Base-by-base conservation (phyloP, 1,140 invertebrate species). In the Hypothenemus hampei region DNA sequence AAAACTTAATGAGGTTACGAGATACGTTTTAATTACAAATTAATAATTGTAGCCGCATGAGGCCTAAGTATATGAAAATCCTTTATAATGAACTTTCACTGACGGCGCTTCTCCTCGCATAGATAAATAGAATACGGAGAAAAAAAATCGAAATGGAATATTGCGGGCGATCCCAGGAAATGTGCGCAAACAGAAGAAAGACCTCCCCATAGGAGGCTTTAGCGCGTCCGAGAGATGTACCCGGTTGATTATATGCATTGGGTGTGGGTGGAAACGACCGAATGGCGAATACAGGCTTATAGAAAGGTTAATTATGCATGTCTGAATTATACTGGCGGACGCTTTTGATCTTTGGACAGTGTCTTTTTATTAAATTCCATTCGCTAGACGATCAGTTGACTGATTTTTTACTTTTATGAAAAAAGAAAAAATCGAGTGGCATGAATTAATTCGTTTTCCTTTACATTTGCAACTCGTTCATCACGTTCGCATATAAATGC, bases 401-500 rank as follows among this genome's bases (percentile, higher is more conserved):
- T 2, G 26, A 13, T 31, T 31, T 31, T 31, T 31, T 31, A 11
- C 3, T 31, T 13, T 37, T 37, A 11, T 11, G 15, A 8, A 21
- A 44, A 21, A 21, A 40, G 7, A 20, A 44, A 22, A 41, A 10
- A 41, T 4, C 16, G 5, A 15, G 11, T 15, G 13, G 23, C 22
- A 21, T 15, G 15, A 21, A 7, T 7, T 44, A 47, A 47, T 35
- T 47, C 35, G 37, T 19, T 24, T 23, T 49, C 36, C 37, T 49
- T 37, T 49, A 33, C 16, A 41, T 52, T 52, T 52, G 37, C 49
- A 43, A 22, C 24, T 43, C 26, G 37, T 39, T 43, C 37, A 52
- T 52, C 49, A 52, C 49, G 39, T 29, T 19, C 43, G 49, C 37
- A 52, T 52, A 43, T 52, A 43, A 33, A 52, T 19, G 43, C 16